These are phyloP conservation scores for Setipinna tenuifilis DNA, from an alignment of 2,797 vertebrate genomes.

Conservation along the genomic window DNA sequence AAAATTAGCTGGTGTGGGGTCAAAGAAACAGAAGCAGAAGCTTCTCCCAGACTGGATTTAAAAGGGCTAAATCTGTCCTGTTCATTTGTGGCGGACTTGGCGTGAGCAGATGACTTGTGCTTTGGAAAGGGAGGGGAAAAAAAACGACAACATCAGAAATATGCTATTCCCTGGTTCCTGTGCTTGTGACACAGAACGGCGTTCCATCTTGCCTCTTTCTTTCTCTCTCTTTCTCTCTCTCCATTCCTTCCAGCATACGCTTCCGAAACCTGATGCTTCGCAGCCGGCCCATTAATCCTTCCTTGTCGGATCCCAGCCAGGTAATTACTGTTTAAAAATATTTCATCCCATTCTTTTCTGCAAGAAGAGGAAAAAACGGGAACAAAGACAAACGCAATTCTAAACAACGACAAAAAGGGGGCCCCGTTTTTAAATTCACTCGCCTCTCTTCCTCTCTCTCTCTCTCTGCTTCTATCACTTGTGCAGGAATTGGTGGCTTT, in stretches of 20 bases:
- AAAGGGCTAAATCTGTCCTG: constrained; percentile 71
- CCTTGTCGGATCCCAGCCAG: constrained; percentile 95
- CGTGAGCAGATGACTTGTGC: constrained; percentile 70
- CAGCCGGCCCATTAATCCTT: constrained; percentile 98
- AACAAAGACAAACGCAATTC: constrained; percentile 79
- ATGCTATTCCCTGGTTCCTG: constrained; percentile 70
- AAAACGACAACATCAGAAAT: constrained; percentile 64
- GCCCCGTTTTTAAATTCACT: constrained; percentile 71
- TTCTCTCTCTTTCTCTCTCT: neutral
- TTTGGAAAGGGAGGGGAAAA: constrained; percentile 65
- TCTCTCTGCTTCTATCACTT: constrained; percentile 16
- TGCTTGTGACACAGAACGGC: constrained; percentile 45
- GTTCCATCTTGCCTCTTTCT: constrained; percentile 30
- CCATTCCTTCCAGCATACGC: constrained; percentile 91
- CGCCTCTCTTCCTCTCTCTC: constrained; percentile 65
- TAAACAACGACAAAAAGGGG: constrained; percentile 78
- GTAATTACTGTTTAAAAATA: constrained; percentile 99
- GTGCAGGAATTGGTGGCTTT: constrained; percentile 70
- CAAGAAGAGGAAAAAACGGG: constrained; percentile 79
- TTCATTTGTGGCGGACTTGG: constrained; percentile 76
- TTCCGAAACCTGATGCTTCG: constrained; percentile 90
- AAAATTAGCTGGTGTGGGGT: neutral
- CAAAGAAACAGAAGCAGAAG: constrained; percentile 48
- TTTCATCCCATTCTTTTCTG: constrained; percentile 95
- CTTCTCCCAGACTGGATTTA: constrained; percentile 69